Conservation (phyloP, 2,888 invertebrate genomes). For the Morinoia aosen region DNA sequence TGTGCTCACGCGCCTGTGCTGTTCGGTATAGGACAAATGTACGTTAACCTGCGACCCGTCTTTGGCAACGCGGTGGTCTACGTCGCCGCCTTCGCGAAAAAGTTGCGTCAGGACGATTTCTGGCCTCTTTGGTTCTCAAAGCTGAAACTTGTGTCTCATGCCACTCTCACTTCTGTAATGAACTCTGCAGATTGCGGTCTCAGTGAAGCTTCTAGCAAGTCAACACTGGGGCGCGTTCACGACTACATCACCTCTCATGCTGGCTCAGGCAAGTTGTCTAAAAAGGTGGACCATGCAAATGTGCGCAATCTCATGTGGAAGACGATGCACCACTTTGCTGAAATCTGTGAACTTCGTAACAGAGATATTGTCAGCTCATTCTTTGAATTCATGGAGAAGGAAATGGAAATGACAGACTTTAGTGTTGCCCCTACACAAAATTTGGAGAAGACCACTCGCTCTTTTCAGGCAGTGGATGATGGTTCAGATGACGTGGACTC, state of each 20-base stretch:
- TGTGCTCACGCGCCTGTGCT: slow-evolving; percentile 61
- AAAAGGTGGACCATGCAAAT: slow-evolving; percentile 59
- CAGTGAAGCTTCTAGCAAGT: slow-evolving; percentile 25
- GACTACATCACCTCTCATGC: slow-evolving; percentile 54
- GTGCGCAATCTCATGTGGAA: slow-evolving; percentile 64
- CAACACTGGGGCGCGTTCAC: slow-evolving; percentile 46
- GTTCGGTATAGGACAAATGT: slow-evolving; percentile 63
- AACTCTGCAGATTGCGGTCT: not conserved
- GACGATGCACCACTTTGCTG: slow-evolving; percentile 72
- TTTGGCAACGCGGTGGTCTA: slow-evolving; percentile 56
- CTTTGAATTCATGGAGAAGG: slow-evolving; percentile 82
- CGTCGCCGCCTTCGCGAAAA: slow-evolving; percentile 58
- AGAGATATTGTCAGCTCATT: slow-evolving; percentile 85
- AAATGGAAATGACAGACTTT: slow-evolving; percentile 68
- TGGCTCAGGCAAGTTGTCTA: slow-evolving; percentile 55
- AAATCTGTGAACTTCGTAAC: slow-evolving; percentile 85
- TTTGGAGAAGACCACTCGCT: slow-evolving; percentile 18
- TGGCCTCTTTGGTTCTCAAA: slow-evolving; percentile 65
- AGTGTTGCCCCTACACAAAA: slow-evolving; percentile 65
- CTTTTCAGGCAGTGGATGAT: not conserved
- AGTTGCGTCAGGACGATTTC: slow-evolving; percentile 55
- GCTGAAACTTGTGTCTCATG: slow-evolving; percentile 58
- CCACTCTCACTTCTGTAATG: slow-evolving; percentile 1
- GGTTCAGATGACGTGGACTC: not conserved
- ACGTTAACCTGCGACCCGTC: slow-evolving; percentile 61